These are phyloP conservation scores for Achroia grisella DNA, from an alignment of 1,140 invertebrate genomes.

Conservation along the genomic window DNA sequence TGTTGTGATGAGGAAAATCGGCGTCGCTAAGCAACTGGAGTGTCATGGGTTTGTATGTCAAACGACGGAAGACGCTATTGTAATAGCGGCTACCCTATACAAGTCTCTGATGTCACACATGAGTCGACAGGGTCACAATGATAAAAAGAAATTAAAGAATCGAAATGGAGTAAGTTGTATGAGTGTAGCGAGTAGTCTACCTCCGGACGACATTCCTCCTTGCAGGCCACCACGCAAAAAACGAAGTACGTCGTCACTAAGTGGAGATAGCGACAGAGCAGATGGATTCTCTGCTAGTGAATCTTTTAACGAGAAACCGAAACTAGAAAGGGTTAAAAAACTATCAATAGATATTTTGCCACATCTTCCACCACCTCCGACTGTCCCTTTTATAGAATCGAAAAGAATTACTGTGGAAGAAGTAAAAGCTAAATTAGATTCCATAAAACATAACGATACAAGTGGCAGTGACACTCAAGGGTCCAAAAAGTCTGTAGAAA, in stretches of 20 bases:
- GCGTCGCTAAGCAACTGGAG: conserved; percentile 84
- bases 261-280: conserved; percentile 75
- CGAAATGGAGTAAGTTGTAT: conserved; percentile 82
- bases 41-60: conserved; percentile 94
- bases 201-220: conserved; percentile 65
- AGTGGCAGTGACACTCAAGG: conserved; percentile 52
- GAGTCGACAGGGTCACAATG: conserved; percentile 68
- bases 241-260: conserved; percentile 74
- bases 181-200: conserved; percentile 77
- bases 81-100: conserved; percentile 91
- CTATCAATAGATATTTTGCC: conserved; percentile 32
- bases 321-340: conserved; percentile 37
- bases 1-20: conserved; percentile 89
- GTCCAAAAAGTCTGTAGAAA: conserved; percentile 55
- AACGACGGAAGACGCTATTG: conserved; percentile 90
- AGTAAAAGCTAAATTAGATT: conserved; percentile 74
- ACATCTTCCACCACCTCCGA: conserved; percentile 39
- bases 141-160: conserved; percentile 75
- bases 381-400: conserved; percentile 44
- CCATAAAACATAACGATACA: conserved; percentile 57
- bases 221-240: conserved; percentile 75
- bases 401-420: conserved; percentile 71
- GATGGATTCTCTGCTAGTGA: conserved; percentile 59
- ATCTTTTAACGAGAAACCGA: conserved; percentile 45
- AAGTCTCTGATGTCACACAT: conserved; percentile 89